Base-by-base conservation (phyloP, 2,797 vertebrate genomes). In the Fringilla coelebs region DNA sequence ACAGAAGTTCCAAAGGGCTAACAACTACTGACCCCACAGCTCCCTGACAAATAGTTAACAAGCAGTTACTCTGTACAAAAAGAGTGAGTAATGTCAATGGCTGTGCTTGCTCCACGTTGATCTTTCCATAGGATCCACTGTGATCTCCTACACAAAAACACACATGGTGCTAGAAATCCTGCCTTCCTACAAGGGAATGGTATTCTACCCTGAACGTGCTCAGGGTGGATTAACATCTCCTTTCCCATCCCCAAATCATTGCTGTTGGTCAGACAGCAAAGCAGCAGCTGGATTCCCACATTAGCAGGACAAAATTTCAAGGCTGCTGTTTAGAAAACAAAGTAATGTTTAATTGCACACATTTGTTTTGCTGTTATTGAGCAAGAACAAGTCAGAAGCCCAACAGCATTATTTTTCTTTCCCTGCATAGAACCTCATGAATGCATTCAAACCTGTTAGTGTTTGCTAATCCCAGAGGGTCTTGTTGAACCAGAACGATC, bases 271-370 rank as follows among this genome's bases (percentile, higher is more conserved):
- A 58, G 88, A 62, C 93, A 83, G 26, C 52, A 81, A 86, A 90
- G 51, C 77, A 88, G 70, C 60, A 46, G 66, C 46, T 67, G 76
- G 51, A 84, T 66, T 91, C 63, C 60, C 70, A n/a, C 48, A 48
- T 11, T 31, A 60, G 49, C 46, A 82, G 75, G 72, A 61, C 57
- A 72, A 63, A 85, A 85, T 61, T 72, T 91, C 89, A 83, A 92
- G 75, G 79, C 89, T 94, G 87, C 57, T 83, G 45, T 89, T 95
- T 89, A 88, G 82, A 91, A 95, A 95, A 89, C 72, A 91, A 91
- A 96, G 86, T 85, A 81, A 96, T 77, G 68, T 86, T 96, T 92
- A 95, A 95, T 95, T 86, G 74, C 51, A 70, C 34, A 41, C 77
- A 95, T 94, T 94, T 94, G 68, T 96, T 96, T 81, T 73, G 72